phyloP scores from a whole-genome alignment of 2,797 vertebrate genomes.

The Aratinga solstitialis region DNA sequence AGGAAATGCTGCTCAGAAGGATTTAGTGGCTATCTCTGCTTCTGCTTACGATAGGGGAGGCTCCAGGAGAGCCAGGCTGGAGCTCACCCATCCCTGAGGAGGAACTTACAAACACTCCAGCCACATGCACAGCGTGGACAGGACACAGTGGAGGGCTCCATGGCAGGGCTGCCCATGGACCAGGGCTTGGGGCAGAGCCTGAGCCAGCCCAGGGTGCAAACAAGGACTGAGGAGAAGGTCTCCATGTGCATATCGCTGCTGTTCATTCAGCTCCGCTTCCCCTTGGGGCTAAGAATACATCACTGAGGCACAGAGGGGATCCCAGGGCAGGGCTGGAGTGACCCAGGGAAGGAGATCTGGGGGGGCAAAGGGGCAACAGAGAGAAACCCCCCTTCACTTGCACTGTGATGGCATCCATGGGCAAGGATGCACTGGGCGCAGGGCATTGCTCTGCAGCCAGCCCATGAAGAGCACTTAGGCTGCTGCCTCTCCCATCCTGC shows the following conservation, averaged over 20 bases:
- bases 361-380: rapidly evolving
- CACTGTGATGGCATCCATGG: rapidly evolving
- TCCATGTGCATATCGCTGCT: rapidly evolving
- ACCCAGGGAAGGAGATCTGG: background rate
- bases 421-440: background rate
- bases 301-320: rapidly evolving
- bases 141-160: background rate
- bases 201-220: background rate
- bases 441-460: background rate
- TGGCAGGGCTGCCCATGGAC: background rate
- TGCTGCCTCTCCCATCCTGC: background rate
- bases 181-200: background rate
- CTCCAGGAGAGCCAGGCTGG: background rate
- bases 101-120: background rate
- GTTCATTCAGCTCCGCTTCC: background rate
- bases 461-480: background rate
- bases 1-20: background rate
- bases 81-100: background rate
- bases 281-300: background rate
- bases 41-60: background rate
- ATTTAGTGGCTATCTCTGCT: background rate
- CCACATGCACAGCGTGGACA: background rate
- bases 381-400: background rate
- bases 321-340: background rate
- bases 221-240: background rate